Conservation (phyloP, 2,888 invertebrate genomes). For the Synergus gifuensis region DNA sequence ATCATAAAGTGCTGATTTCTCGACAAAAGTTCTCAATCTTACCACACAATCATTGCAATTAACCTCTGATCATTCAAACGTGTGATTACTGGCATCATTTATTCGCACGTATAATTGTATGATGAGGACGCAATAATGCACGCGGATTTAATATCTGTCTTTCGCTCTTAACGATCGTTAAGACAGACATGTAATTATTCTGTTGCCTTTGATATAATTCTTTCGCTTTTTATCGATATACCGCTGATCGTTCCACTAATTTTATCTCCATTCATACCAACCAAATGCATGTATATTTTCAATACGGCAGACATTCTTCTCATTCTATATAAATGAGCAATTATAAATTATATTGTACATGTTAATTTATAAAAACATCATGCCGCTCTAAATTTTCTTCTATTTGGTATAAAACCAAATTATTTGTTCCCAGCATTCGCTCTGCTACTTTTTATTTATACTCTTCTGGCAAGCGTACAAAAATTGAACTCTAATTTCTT, state of each 20-base stretch:
- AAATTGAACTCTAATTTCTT: constrained; percentile 15
- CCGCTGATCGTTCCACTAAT: constrained; percentile 2
- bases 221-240: constrained; percentile 13
- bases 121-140: constrained; percentile 12
- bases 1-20: background rate
- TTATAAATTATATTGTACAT: no score
- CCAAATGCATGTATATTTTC: background rate
- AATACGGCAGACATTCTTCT: background rate
- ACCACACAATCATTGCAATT: constrained; percentile 18
- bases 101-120: constrained; percentile 21
- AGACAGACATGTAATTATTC: constrained; percentile 23
- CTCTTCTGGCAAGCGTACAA: constrained; percentile 6
- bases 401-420: background rate
- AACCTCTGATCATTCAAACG: constrained; percentile 5
- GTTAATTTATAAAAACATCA: no score
- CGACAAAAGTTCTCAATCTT: constrained; percentile 15
- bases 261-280: background rate
- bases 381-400: background rate
- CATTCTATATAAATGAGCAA: background rate
- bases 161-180: constrained; percentile 23
- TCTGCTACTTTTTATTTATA: background rate
- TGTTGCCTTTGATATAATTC: constrained; percentile 21
- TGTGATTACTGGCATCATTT: constrained; percentile 21
- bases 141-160: constrained; percentile 33
- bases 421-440: background rate